Conservation (phyloP, 2,797 vertebrate species). For the Champsocephalus gunnari region DNA sequence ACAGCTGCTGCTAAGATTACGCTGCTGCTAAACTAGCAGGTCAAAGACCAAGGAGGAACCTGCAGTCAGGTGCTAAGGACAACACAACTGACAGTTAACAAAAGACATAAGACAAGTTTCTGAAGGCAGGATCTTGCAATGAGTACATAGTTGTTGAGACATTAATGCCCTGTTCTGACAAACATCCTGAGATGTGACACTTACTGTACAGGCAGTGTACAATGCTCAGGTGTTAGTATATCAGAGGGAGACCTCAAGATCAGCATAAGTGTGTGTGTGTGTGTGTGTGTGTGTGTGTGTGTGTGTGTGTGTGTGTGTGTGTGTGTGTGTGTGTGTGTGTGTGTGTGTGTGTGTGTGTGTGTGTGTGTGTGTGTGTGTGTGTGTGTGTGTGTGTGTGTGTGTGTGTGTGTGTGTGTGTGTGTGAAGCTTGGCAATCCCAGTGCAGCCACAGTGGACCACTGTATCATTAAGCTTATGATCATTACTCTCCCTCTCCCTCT, state of each 20-base stretch:
- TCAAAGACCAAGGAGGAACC: constrained; percentile 49
- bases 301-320: too few relatives aligned
- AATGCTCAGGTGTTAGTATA: constrained; percentile 48
- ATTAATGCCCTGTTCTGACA: not conserved
- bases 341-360: too few relatives aligned
- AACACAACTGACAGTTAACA: not conserved
- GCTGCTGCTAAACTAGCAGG: constrained; percentile 43
- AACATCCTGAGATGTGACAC: constrained; percentile 18
- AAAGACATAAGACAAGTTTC: constrained; percentile 2
- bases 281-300: too few relatives aligned
- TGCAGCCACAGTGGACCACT: constrained; percentile 67
- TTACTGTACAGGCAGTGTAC: constrained; percentile 19
- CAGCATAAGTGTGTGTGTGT: constrained; percentile 51
- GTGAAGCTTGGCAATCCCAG: constrained; percentile 50
- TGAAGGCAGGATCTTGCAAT: constrained; percentile 1
- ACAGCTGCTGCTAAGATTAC: constrained; percentile 70
- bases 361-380: too few relatives aligned
- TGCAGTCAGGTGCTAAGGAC: constrained; percentile 44
- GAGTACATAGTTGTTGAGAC: not conserved
- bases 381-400: too few relatives aligned
- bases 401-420: constrained; percentile 16
- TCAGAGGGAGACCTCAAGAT: constrained; percentile 59
- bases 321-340: too few relatives aligned
- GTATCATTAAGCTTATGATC: constrained; percentile 69
- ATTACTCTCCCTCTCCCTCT: constrained; percentile 54